These are phyloP conservation scores for Pachyuromys duprasi DNA, from an alignment of 2,797 vertebrate species.

Conservation along the genomic window DNA sequence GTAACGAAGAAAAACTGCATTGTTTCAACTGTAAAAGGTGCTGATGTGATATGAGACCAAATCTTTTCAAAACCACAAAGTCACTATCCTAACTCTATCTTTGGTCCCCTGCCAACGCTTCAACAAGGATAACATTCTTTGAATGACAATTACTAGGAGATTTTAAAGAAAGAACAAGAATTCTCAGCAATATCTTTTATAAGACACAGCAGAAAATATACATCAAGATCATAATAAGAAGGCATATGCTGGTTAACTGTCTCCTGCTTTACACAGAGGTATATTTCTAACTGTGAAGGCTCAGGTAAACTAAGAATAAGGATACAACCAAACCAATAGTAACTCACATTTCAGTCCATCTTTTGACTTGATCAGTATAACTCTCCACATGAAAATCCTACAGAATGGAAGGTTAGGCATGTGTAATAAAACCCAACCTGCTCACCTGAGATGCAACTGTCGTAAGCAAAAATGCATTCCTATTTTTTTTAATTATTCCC, in stretches of 20 bases:
- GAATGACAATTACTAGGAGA: neutral
- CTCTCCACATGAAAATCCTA: neutral
- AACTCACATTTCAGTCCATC: neutral
- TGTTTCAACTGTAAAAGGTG: neutral
- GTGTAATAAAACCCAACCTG: neutral
- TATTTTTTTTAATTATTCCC: neutral
- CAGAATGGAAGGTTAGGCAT: neutral
- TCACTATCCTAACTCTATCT: fast-evolving
- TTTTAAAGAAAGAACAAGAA: neutral
- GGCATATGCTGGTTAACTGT: neutral
- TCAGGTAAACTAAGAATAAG: neutral
- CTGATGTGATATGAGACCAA: neutral
- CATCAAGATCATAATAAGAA: neutral
- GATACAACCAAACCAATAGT: neutral
- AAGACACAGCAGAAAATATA: neutral
- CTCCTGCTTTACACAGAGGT: neutral
- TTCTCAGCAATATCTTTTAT: neutral
- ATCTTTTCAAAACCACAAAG: neutral
- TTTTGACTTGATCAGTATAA: neutral
- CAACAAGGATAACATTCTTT: neutral
- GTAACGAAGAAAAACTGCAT: neutral
- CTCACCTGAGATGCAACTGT: neutral
- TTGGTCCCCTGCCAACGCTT: neutral
- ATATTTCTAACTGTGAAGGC: neutral
- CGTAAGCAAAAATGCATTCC: fast-evolving